A percentile compares a stretch with the other conserved stretches of the same genome.
phyloP scores from a whole-genome alignment of 1,140 invertebrate species.

The Hormaphis cornu region DNA sequence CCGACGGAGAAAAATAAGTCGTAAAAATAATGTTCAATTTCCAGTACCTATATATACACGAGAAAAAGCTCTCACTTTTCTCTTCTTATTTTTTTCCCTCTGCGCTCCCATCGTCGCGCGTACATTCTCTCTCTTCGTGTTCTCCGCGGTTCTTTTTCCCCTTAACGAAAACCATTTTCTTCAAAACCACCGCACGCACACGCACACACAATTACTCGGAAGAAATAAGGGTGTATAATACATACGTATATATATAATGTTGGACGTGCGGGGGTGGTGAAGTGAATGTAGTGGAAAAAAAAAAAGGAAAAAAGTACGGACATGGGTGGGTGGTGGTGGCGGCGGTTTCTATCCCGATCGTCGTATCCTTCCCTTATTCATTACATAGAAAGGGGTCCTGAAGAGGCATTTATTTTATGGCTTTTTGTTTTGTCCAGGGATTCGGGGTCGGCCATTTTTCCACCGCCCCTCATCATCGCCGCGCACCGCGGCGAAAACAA shows the following conservation, averaged over 20 bases:
- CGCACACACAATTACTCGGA: not conserved
- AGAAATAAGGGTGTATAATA: not conserved
- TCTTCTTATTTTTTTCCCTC: slow-evolving; percentile 4
- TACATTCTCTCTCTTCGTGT: not conserved
- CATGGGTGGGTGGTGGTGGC: not conserved
- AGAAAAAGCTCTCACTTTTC: slow-evolving; percentile 12
- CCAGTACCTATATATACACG: no score
- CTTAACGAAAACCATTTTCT: slow-evolving; percentile 31
- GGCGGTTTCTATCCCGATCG: slow-evolving; percentile 17
- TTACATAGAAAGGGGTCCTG: slow-evolving; percentile 27
- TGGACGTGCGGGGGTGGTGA: not conserved
- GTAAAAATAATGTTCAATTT: slow-evolving; percentile 28
- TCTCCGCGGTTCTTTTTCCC: not conserved
- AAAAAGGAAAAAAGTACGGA: slow-evolving; percentile 9
- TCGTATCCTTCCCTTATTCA: slow-evolving; percentile 26
- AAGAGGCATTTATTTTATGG: slow-evolving; percentile 33
- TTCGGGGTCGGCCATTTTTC: slow-evolving; percentile 31
- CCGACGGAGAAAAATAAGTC: slow-evolving; percentile 2
- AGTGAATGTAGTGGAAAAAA: not conserved
- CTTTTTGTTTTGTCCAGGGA: slow-evolving; percentile 33
- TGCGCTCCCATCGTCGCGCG: not conserved
- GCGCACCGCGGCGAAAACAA: slow-evolving; percentile 19
- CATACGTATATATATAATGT: no score
- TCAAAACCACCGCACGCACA: not conserved
- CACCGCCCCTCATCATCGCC: not conserved